Evolutionary conservation across 2,113 vertebrate genomes (phyloP), one percentile per base, ranked within the genome.

Genomic region (Dunckerocampus dactyliophorus): DNA sequence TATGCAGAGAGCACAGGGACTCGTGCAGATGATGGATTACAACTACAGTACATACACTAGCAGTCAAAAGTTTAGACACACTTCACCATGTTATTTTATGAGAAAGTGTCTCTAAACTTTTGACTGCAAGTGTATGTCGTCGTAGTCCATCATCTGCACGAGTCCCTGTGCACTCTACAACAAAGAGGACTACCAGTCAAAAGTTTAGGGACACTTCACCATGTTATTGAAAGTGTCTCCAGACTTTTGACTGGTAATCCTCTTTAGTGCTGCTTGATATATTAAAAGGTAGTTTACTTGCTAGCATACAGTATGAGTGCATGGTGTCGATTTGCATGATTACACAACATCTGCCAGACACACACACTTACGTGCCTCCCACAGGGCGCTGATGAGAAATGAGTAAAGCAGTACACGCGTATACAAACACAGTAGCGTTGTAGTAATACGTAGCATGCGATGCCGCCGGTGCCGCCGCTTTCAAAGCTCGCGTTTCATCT

Each of bases 251-350:
- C 24, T 14, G 21, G 16, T 11, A 2, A 15, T 31, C 51, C 51
- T 53, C 28, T 16, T 28, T n/a, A 31, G 17, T 16, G 7, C 31
- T 34, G 31, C 28, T 53, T 31, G 51, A 31, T 16, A 28, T 28
- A 5, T 52, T 6, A 8, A 8, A 7, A 16, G 24, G 50, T 31
- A 16, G 22, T 53, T 53, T 53, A 2, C 46, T 71, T 22, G 55
- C 75, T 48, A 69, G 51, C 28, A 69, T 69, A 21, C 55, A 80
- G 65, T 4, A n/a, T 46, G 51, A 8, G 21, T 50, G 54, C 77
- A 74, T n/a, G n/a, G n/a, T n/a, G n/a, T n/a, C n/a, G 79, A 85
- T 87, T 87, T 87, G 81, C 81, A 85, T 82, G 74, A 85, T 87
- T 78, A 74, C 75, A 68, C 72, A 63, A 79, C 74, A 72, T 66